Conservation (phyloP, 2,113 vertebrate genomes). For the Phrynosoma platyrhinos region DNA sequence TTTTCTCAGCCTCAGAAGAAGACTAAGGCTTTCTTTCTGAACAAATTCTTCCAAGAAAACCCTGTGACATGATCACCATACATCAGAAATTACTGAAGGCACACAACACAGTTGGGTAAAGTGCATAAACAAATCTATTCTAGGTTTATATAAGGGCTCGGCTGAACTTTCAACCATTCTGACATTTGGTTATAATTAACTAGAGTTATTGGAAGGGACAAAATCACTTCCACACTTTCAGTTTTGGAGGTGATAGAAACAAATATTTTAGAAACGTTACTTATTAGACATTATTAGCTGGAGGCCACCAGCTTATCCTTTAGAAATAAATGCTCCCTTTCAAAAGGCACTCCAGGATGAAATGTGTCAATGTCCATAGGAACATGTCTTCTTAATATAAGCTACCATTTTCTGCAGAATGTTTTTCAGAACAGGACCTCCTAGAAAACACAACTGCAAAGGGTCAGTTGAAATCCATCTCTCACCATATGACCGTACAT, state of each 20-base stretch:
- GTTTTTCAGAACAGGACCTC: too few species aligned
- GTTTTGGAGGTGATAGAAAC: not conserved
- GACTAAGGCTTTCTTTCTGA: too few species aligned
- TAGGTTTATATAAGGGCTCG: not conserved
- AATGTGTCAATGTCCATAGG: not conserved
- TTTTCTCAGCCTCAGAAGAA: too few species aligned
- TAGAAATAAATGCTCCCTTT: not conserved
- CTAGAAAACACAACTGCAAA: too few species aligned
- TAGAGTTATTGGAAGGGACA: not conserved
- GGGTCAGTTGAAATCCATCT: too few species aligned
- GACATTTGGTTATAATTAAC: not conserved
- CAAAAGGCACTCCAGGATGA: not conserved
- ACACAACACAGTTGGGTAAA: constrained; percentile 1
- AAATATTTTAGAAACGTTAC: not conserved
- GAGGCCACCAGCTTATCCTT: not conserved
- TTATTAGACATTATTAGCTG: not conserved
- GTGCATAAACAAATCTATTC: not conserved
- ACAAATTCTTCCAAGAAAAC: too few species aligned
- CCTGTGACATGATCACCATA: too few species aligned
- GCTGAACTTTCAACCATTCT: not conserved
- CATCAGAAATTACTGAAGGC: too few species aligned
- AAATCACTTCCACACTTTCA: not conserved
- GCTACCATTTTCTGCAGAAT: too few species aligned
- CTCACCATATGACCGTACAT: too few species aligned
- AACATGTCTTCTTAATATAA: too few species aligned